These are phyloP conservation scores for Pogonognathellus flavescens DNA, from an alignment of 1,140 invertebrate species.

Conservation along the genomic window DNA sequence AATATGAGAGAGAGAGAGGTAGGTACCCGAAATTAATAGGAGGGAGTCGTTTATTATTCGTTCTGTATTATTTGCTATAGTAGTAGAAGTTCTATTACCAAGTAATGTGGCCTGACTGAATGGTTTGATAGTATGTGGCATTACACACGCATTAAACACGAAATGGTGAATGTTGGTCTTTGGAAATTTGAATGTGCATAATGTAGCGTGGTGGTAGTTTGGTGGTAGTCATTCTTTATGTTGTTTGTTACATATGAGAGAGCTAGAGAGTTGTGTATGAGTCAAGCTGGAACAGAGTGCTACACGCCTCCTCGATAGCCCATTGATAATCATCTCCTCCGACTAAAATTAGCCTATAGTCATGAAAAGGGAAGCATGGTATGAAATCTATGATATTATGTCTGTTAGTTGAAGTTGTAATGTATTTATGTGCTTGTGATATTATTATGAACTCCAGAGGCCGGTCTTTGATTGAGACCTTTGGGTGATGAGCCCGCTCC, in stretches of 20 bases:
- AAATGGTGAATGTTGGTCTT: slow-evolving; percentile 18
- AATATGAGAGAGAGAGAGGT: no score
- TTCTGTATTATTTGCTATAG: neutral
- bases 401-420: no score
- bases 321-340: slow-evolving; percentile 55
- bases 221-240: slow-evolving; percentile 21
- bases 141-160: neutral
- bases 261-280: neutral
- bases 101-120: neutral
- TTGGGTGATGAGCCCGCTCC: slow-evolving; percentile 44
- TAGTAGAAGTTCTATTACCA: neutral
- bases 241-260: no score
- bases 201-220: slow-evolving; percentile 34
- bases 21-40: no score
- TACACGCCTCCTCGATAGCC: slow-evolving; percentile 60
- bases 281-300: slow-evolving; percentile 9
- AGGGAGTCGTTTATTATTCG: no score
- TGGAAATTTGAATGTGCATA: slow-evolving; percentile 33
- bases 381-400: slow-evolving; percentile 30
- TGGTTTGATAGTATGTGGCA: neutral
- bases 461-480: slow-evolving; percentile 46
- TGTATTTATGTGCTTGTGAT: slow-evolving; percentile 2
- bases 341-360: slow-evolving; percentile 61
- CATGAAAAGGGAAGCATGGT: slow-evolving; percentile 42
- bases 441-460: slow-evolving; percentile 20